Percentiles rank a stretch among this genome's conserved stretches.
phyloP scores from a whole-genome alignment of 2,113 vertebrate species.

The Puffinus mauretanicus region DNA sequence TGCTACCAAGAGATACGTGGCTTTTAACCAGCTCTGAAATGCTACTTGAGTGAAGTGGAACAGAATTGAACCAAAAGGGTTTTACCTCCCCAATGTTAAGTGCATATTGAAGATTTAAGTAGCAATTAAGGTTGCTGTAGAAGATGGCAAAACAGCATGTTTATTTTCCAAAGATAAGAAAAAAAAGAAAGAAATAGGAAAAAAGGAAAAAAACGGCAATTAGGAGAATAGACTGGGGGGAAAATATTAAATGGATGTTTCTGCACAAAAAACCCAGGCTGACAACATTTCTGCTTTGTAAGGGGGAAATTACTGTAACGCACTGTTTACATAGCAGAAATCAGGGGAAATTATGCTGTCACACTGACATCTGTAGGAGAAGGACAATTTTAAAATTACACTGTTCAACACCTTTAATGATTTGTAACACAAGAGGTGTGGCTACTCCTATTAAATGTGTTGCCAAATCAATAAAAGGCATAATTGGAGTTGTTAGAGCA shows the following conservation, averaged over 20 bases:
- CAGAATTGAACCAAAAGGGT: constrained; percentile 58
- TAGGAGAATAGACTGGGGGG: constrained; percentile 76
- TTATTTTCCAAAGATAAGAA: constrained; percentile 28
- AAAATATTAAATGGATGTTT: constrained; percentile 69
- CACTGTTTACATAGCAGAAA: constrained; percentile 93
- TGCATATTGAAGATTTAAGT: constrained; percentile 73
- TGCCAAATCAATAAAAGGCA: constrained; percentile 99
- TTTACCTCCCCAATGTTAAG: constrained; percentile 66
- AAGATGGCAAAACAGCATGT: constrained; percentile 47
- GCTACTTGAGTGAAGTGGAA: constrained; percentile 59
- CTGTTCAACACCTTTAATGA: constrained; percentile 98
- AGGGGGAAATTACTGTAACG: constrained; percentile 87
- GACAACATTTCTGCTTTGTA: constrained; percentile 74
- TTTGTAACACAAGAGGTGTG: constrained; percentile 97
- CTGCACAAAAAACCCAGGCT: constrained; percentile 59
- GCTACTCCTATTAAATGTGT: constrained; percentile 98
- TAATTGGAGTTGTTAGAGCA: constrained; percentile 99
- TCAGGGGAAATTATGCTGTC: constrained; percentile 94
- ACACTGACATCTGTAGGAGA: constrained; percentile 92
- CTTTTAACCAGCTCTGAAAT: constrained; percentile 61
- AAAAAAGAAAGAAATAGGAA: background rate
- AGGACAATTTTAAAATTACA: constrained; percentile 96
- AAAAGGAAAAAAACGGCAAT: constrained; percentile 65
- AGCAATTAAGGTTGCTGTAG: constrained; percentile 72
- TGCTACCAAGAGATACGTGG: background rate